Evolutionary conservation across 2,888 invertebrate species (phyloP).

Genomic region (Pammene fasciana): DNA sequence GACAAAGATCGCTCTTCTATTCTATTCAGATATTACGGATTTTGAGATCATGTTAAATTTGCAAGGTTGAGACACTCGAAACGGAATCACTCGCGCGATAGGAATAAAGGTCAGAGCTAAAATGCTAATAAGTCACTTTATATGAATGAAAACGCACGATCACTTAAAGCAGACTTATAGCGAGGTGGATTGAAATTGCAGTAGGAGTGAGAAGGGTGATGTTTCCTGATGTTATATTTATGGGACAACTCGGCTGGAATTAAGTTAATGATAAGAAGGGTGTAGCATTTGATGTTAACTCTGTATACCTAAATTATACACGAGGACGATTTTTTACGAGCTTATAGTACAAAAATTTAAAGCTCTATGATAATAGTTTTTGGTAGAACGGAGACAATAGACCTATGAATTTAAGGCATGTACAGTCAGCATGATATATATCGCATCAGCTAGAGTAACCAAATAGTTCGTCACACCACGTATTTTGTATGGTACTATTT

Average conservation of each 20-base stretch:
- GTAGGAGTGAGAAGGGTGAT: slow-evolving; percentile 12
- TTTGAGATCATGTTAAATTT: too few species aligned
- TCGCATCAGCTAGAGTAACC: too few species aligned
- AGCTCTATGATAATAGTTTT: too few species aligned
- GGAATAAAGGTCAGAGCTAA: slow-evolving; percentile 1
- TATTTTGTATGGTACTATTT: too few species aligned
- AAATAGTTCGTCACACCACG: too few species aligned
- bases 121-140: slow-evolving; percentile 40
- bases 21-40: neutral
- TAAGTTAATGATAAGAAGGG: slow-evolving; percentile 1
- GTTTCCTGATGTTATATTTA: slow-evolving; percentile 25
- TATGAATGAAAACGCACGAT: slow-evolving; percentile 39
- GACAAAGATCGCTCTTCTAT: neutral
- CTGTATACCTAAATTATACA: too few species aligned
- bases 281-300: neutral
- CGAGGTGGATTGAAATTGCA: slow-evolving; percentile 18
- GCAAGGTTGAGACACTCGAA: neutral
- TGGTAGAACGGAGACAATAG: too few species aligned
- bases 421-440: too few species aligned
- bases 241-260: slow-evolving; percentile 6
- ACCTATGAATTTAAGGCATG: too few species aligned
- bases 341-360: too few species aligned
- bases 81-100: neutral
- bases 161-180: slow-evolving; percentile 21
- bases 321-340: too few species aligned